Conservation (phyloP, 2,888 invertebrate genomes). For the Drosophila algonquin region DNA sequence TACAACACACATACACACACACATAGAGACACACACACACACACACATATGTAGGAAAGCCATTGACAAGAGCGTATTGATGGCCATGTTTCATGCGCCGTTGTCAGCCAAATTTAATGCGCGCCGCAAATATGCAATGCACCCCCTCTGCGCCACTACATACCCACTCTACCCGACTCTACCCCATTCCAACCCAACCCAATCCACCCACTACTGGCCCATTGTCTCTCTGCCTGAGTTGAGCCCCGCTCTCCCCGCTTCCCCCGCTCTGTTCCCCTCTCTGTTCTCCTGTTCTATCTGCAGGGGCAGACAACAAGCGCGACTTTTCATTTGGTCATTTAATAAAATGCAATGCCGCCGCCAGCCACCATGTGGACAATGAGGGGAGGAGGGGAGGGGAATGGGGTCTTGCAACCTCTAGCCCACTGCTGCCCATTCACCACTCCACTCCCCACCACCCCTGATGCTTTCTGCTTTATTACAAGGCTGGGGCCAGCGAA, state of each 20-base stretch:
- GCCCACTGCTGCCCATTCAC: neutral
- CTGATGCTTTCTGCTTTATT: conserved; percentile 35
- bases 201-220: neutral
- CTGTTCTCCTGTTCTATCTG: conserved; percentile 14
- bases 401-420: neutral
- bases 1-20: conserved; percentile 5
- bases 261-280: neutral
- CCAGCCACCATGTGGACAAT: conserved; percentile 35
- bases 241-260: neutral
- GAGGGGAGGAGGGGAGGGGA: neutral
- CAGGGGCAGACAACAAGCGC: conserved; percentile 71
- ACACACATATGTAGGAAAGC: conserved; percentile 14
- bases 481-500: conserved; percentile 50
- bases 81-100: conserved; percentile 79
- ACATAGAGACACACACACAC: conserved; percentile 19
- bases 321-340: conserved; percentile 80
- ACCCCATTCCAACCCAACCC: neutral
- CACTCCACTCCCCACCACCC: neutral
- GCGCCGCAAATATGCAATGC: conserved; percentile 75
- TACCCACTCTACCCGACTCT: neutral
- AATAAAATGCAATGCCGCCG: conserved; percentile 72
- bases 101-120: conserved; percentile 79
- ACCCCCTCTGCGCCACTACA: neutral
- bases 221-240: neutral
- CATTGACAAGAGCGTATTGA: conserved; percentile 75